phyloP scores from a whole-genome alignment of 2,888 invertebrate genomes.

The Chaetogeoica ovagalla region DNA sequence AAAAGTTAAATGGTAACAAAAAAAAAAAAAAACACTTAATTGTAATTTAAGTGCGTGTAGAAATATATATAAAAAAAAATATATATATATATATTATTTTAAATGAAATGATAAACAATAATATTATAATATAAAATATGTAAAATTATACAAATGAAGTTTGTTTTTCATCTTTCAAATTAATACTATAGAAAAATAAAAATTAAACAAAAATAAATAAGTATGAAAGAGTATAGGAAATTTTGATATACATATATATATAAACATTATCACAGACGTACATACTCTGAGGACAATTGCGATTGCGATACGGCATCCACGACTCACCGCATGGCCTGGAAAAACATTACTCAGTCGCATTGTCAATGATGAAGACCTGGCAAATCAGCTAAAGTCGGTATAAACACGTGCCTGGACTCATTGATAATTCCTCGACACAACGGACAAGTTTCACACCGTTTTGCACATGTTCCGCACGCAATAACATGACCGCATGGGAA shows the following conservation, averaged over 20 bases:
- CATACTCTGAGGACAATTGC: conserved; percentile 5
- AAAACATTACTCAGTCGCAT: background rate
- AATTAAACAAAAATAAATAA: conserved; percentile 37
- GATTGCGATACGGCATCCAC: background rate
- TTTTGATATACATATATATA: conserved; percentile 28
- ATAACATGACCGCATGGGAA: conserved; percentile 88
- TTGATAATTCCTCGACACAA: conserved; percentile 74
- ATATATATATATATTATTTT: conserved; percentile 6
- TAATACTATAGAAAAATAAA: conserved; percentile 34
- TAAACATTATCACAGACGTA: conserved; percentile 46
- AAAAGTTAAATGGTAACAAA: conserved; percentile 46
- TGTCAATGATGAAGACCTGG: conserved; percentile 33
- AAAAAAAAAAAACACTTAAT: conserved; percentile 4
- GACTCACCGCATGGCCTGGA: background rate
- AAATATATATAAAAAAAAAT: conserved; percentile 34
- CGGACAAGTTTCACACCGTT: conserved; percentile 74
- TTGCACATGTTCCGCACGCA: conserved; percentile 77
- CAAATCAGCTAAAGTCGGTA: conserved; percentile 62
- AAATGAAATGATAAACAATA: conserved; percentile 20
- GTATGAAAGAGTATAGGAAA: conserved; percentile 50
- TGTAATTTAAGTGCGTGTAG: conserved; percentile 2
- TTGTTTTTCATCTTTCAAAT: conserved; percentile 5
- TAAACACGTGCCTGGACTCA: conserved; percentile 71
- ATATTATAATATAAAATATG: conserved; percentile 1
- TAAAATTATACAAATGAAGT: conserved; percentile 25